Evolutionary conservation across 2,888 invertebrate species (phyloP).

Genomic region (Rotaria socialis): DNA sequence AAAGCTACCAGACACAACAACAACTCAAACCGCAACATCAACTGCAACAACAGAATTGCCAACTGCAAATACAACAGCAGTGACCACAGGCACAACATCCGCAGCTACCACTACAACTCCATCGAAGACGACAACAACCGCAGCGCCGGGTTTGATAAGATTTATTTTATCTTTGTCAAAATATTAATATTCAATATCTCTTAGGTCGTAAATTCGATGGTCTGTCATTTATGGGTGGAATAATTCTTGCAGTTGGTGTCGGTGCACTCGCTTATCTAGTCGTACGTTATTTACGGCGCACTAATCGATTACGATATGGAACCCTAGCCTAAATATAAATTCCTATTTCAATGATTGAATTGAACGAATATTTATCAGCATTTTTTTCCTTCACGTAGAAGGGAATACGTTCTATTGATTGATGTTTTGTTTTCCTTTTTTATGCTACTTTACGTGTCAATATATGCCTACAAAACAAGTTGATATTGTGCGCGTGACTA

Average conservation of each 20-base stretch:
- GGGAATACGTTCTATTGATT: too few relatives aligned
- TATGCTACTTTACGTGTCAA: not conserved
- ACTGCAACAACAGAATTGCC: not conserved
- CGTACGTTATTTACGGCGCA: not conserved
- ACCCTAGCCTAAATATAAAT: not conserved
- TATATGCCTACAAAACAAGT: not conserved
- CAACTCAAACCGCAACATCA: not conserved
- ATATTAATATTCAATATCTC: too few relatives aligned
- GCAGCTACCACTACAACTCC: not conserved
- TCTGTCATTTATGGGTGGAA: slow-evolving; percentile 4
- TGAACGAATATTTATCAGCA: too few relatives aligned
- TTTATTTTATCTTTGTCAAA: not conserved
- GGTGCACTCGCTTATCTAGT: not conserved
- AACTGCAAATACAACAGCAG: not conserved
- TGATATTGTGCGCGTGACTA: not conserved
- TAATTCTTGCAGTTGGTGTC: not conserved
- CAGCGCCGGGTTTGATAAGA: not conserved
- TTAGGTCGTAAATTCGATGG: slow-evolving; percentile 32
- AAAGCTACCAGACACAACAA: not conserved
- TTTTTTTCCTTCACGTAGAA: too few relatives aligned
- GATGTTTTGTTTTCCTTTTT: not conserved
- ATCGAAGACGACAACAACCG: not conserved
- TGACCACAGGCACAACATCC: not conserved
- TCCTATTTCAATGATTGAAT: too few relatives aligned
- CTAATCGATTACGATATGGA: not conserved